Evolutionary conservation across 2,113 vertebrate species (phyloP).

Genomic region (Micronycteris hirsuta): DNA sequence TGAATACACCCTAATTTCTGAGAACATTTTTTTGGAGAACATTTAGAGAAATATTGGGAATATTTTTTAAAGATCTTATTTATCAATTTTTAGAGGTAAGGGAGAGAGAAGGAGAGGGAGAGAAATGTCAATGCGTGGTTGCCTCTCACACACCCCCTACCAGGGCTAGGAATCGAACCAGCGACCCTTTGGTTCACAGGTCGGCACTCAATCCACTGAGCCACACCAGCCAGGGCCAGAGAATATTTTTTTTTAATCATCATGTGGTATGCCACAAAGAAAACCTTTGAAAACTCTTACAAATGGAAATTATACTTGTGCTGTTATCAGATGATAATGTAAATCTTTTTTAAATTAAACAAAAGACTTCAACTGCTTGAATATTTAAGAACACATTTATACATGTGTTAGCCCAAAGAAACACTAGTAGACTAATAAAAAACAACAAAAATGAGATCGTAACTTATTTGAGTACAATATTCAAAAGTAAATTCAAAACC

Average conservation of each 20-base stretch:
- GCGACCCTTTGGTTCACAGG: too few relatives aligned
- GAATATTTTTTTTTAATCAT: not conserved
- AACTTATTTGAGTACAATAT: conserved; percentile 38
- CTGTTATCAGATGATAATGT: conserved; percentile 32
- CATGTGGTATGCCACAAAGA: conserved; percentile 1
- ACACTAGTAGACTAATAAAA: conserved; percentile 18
- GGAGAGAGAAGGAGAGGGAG: too few relatives aligned
- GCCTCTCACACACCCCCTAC: too few relatives aligned
- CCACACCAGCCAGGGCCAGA: not conserved
- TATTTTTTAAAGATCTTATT: too few relatives aligned
- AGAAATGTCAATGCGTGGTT: too few relatives aligned
- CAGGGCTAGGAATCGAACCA: too few relatives aligned
- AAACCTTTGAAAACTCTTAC: conserved; percentile 6
- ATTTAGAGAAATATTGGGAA: not conserved
- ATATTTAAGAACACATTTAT: conserved; percentile 45
- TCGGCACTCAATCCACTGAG: too few relatives aligned
- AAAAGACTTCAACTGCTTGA: conserved; percentile 22
- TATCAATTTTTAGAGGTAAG: too few relatives aligned
- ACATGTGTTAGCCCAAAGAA: conserved; percentile 20
- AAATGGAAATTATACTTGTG: conserved; percentile 2
- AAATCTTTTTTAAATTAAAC: conserved; percentile 29
- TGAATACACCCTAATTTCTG: not conserved
- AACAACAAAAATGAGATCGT: conserved; percentile 26
- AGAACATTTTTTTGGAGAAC: not conserved
- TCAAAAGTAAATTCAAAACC: conserved; percentile 42